These are phyloP conservation scores for Syngnathus rostellatus DNA, from an alignment of 2,797 vertebrate genomes.

Conservation along the genomic window DNA sequence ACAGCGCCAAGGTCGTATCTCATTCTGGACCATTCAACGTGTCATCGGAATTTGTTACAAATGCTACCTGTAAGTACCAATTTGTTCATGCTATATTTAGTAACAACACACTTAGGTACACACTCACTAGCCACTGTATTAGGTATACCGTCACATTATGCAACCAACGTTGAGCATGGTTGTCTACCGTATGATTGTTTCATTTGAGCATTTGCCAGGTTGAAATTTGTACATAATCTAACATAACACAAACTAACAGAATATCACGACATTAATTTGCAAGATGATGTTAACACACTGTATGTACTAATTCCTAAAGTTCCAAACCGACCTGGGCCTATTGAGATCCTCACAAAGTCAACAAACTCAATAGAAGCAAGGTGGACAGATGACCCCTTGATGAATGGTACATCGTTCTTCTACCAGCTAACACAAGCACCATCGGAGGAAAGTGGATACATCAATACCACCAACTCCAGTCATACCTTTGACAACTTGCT, in stretches of 20 bases:
- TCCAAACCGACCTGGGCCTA: constrained; percentile 60
- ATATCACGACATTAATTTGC: not conserved
- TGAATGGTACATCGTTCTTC: constrained; percentile 23
- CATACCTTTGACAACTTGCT: constrained; percentile 27
- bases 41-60: constrained; percentile 32
- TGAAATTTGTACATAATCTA: not conserved
- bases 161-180: too few species aligned
- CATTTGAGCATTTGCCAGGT: not conserved
- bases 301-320: constrained; percentile 31
- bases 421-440: constrained; percentile 32
- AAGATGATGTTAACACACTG: not conserved
- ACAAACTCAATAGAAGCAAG: constrained; percentile 31
- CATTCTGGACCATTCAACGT: constrained; percentile 39
- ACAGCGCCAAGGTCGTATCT: constrained; percentile 35
- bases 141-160: not conserved
- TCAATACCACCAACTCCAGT: not conserved
- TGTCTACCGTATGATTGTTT: too few species aligned
- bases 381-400: constrained; percentile 50
- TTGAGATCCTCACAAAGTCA: constrained; percentile 30
- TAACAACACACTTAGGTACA: not conserved
- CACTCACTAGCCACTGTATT: not conserved
- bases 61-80: constrained; percentile 64
- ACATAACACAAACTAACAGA: too few species aligned
- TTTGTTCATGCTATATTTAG: not conserved
- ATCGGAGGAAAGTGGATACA: fast-evolving